These are phyloP conservation scores for Galeruca laticollis DNA, from an alignment of 2,888 invertebrate species.

Conservation along the genomic window DNA sequence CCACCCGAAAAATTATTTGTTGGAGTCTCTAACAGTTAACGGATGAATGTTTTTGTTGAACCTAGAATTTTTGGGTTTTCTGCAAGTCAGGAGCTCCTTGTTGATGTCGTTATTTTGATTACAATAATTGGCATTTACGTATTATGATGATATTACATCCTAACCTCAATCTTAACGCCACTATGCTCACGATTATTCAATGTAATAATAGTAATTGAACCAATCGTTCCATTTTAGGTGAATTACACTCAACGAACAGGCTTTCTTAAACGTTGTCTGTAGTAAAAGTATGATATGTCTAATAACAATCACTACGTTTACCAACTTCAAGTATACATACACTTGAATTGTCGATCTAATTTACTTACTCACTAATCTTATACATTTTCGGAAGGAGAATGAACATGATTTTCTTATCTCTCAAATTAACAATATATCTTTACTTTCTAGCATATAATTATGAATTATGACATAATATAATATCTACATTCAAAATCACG, in stretches of 20 bases:
- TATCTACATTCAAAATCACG: conserved; percentile 3
- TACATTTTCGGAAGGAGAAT: neutral
- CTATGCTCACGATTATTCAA: no score
- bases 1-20: no score
- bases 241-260: neutral
- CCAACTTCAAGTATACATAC: neutral
- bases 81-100: no score
- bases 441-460: conserved; percentile 17
- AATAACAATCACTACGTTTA: conserved; percentile 5
- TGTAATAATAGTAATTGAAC: neutral
- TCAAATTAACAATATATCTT: neutral
- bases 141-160: no score
- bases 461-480: conserved; percentile 11
- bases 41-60: no score
- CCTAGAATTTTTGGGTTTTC: no score
- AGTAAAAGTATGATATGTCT: neutral
- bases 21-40: no score
- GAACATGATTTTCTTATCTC: neutral
- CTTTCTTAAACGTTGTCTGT: no score
- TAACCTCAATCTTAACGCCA: no score
- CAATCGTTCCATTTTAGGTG: neutral
- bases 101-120: no score
- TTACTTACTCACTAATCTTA: conserved; percentile 1
- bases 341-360: no score
- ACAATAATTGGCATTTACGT: no score